A percentile compares a stretch with the other conserved stretches of the same genome.
These are phyloP conservation scores for Zoanthus sociatus DNA, from an alignment of 92 coral and sea anemone species.

Conservation along the genomic window DNA sequence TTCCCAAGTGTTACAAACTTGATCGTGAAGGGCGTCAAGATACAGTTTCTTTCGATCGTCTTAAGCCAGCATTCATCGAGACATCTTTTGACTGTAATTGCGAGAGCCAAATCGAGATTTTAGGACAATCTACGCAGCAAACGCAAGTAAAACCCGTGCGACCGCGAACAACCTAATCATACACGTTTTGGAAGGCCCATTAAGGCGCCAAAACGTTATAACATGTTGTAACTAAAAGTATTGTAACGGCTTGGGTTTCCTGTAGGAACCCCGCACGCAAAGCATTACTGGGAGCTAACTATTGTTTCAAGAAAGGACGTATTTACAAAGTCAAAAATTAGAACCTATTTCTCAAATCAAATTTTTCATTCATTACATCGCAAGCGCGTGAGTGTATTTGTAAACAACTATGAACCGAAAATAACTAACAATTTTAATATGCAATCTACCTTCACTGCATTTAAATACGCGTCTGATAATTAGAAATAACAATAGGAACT, in stretches of 20 bases:
- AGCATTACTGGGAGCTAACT: too few relatives aligned
- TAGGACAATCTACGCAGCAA: not conserved
- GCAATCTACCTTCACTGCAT: too few relatives aligned
- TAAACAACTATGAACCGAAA: too few relatives aligned
- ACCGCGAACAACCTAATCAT: not conserved
- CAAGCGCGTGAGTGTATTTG: too few relatives aligned
- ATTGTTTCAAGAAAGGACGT: not conserved
- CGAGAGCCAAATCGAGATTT: not conserved
- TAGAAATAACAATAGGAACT: too few relatives aligned
- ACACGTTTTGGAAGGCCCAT: not conserved
- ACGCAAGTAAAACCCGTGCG: not conserved
- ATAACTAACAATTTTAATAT: too few relatives aligned
- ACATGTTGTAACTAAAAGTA: not conserved
- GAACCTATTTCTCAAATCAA: not conserved
- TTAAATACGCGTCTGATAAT: too few relatives aligned
- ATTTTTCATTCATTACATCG: too few relatives aligned
- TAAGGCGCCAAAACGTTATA: not conserved
- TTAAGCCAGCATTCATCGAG: conserved; percentile 1
- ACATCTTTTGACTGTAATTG: not conserved
- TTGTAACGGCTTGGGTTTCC: not conserved
- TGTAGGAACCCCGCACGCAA: too few relatives aligned
- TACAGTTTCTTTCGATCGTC: not conserved
- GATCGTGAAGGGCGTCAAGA: not conserved
- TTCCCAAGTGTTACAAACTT: not conserved
- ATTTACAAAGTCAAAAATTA: not conserved